Conservation (phyloP, 1,140 invertebrate species). For the Drosophila biarmipes region DNA sequence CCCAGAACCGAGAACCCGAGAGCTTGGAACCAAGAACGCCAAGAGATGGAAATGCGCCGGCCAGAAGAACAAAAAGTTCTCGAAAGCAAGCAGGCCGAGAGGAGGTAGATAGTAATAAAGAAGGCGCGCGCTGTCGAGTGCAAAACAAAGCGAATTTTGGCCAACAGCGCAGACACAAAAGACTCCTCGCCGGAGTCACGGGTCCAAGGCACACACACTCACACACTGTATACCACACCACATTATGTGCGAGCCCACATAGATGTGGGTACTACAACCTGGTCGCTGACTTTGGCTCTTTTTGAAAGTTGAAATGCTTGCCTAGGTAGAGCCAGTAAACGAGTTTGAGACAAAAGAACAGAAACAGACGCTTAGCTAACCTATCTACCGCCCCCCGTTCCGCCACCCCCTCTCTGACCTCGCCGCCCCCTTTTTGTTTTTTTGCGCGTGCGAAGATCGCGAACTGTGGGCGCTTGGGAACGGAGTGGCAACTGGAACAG, state of each 20-base stretch:
- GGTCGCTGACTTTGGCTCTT: constrained; percentile 66
- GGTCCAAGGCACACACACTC: constrained; percentile 33
- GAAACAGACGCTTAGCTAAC: constrained; percentile 73
- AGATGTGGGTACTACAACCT: constrained; percentile 53
- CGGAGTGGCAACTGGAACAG: constrained; percentile 66
- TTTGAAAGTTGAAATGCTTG: constrained; percentile 76
- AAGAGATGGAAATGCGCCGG: constrained; percentile 35
- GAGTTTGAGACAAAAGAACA: constrained; percentile 81
- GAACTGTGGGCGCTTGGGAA: constrained; percentile 52
- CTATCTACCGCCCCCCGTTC: constrained; percentile 24
- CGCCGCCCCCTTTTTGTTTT: constrained; percentile 13
- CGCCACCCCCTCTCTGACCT: neutral
- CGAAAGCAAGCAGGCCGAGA: constrained; percentile 53
- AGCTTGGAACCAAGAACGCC: constrained; percentile 9
- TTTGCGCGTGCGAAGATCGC: constrained; percentile 68
- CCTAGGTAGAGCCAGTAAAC: constrained; percentile 71
- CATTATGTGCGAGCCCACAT: constrained; percentile 4
- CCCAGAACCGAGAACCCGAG: constrained; percentile 15
- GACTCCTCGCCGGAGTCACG: constrained; percentile 35
- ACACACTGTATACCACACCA: constrained; percentile 5
- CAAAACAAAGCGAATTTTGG: constrained; percentile 59
- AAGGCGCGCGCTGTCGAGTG: constrained; percentile 32
- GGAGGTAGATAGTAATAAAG: constrained; percentile 38
- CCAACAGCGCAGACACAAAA: constrained; percentile 45
- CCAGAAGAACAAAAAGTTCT: constrained; percentile 42